Conservation (phyloP, 2,113 vertebrate genomes). For the Hemiprocne comata region DNA sequence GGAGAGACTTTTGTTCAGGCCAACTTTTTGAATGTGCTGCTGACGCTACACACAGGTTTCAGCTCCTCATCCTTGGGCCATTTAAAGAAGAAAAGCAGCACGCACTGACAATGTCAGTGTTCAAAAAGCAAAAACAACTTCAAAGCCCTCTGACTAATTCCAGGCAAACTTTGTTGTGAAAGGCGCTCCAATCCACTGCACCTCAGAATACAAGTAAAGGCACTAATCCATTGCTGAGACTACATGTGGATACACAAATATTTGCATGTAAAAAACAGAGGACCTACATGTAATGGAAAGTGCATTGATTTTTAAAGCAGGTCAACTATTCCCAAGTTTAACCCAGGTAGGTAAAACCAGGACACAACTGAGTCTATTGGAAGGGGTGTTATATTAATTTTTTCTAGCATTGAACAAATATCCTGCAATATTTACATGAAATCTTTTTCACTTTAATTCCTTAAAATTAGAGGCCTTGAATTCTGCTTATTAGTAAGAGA, state of each 20-base stretch:
- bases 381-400: neutral
- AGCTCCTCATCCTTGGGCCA: neutral
- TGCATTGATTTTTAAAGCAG: neutral
- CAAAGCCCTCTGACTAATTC: slow-evolving; percentile 3
- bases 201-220: neutral
- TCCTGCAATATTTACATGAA: neutral
- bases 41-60: neutral
- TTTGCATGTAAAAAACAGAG: neutral
- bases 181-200: neutral
- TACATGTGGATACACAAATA: neutral
- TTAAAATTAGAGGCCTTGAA: neutral
- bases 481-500: slow-evolving; percentile 14
- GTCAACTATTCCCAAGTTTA: neutral
- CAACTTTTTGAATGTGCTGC: neutral
- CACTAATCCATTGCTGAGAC: neutral
- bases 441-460: neutral
- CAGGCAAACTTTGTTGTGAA: neutral
- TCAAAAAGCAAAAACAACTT: slow-evolving; percentile 12
- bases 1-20: neutral
- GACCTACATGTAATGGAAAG: neutral
- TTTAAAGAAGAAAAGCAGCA: slow-evolving; percentile 34
- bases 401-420: neutral
- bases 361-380: neutral
- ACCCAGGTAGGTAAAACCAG: neutral
- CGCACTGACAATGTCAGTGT: neutral